Base-by-base conservation (phyloP, 2,888 invertebrate species). In the Phyllotreta cruciferae region DNA sequence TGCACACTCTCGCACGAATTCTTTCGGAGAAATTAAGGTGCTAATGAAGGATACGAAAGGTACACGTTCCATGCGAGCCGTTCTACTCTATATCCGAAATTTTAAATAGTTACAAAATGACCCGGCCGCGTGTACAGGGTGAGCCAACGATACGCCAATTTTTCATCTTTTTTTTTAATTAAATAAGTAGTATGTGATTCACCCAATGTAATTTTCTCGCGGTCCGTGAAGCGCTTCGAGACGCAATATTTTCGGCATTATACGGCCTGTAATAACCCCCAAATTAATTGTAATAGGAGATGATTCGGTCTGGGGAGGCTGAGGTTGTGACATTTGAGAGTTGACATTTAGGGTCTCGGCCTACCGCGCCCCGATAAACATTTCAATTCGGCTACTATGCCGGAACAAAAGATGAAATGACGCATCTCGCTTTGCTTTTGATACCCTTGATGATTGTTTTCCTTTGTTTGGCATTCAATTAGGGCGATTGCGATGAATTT, bases 211-310 rank as follows among this genome's bases (percentile, higher is more conserved):
- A 24, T 24, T 24, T 24, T 24, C 24, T 24, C 24, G 24, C 24
- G 2, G 24, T 24, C 24, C 24, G 24, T 24, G 24, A 24, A 24
- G 24, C 24, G 24, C 24, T 24, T 24, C 24, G 24, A 24, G 24
- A 3, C 24, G 24, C 24, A 24, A 24, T 24, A 24, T 24, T 24
- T 24, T 24, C 24, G 24, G 24, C 4, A 24, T 4, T 4, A 24
- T 24, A n/a, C 67, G n/a, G n/a, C n/a, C n/a, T n/a, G 24, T 24
- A 24, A 24, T 24, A 72, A 71, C 71, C 71, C 69, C 73, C 69
- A 73, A 73, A 74, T 74, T 73, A 72, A 72, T 73, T 73, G 74
- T 74, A 74, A 74, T 70, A 67, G 68, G 74, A 74, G 73, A 74
- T 69, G 67, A 60, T 52, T 45, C 14, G 45, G 41, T 47, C 39